A percentile compares a stretch with the other conserved stretches of the same genome.
phyloP scores from a whole-genome alignment of 1,140 invertebrate genomes.

The Doryteuthis pealeii region DNA sequence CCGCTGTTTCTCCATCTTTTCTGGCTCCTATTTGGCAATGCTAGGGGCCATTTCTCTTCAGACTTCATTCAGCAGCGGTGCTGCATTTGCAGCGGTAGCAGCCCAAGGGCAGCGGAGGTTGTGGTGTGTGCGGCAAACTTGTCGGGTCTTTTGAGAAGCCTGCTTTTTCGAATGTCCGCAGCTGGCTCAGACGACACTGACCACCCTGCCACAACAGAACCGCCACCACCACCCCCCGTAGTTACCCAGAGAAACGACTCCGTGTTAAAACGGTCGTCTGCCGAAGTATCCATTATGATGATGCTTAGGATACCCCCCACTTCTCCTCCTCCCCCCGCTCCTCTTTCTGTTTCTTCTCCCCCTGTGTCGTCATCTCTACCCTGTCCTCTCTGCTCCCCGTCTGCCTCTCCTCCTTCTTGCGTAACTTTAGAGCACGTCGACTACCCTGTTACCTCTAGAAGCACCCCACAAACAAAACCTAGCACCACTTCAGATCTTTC shows the following conservation, averaged over 20 bases:
- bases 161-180: background rate
- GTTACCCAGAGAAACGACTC: background rate
- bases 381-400: background rate
- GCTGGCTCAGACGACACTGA: background rate
- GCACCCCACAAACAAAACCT: background rate
- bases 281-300: background rate
- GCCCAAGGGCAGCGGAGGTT: background rate
- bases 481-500: background rate
- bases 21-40: background rate
- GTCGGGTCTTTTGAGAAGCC: background rate
- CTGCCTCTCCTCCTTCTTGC: background rate
- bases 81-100: conserved; percentile 7
- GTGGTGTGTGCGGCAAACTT: background rate
- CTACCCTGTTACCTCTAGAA: no score
- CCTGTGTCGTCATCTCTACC: conserved; percentile 9
- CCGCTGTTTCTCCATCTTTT: no score
- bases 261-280: background rate
- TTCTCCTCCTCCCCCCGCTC: conserved; percentile 5
- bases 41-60: background rate
- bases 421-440: background rate
- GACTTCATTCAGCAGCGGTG: background rate
- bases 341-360: background rate
- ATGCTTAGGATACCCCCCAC: background rate
- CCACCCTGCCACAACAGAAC: background rate
- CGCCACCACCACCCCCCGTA: background rate